Conservation (phyloP, 1,140 invertebrate species). For the Pseudobourletiella spinata region DNA sequence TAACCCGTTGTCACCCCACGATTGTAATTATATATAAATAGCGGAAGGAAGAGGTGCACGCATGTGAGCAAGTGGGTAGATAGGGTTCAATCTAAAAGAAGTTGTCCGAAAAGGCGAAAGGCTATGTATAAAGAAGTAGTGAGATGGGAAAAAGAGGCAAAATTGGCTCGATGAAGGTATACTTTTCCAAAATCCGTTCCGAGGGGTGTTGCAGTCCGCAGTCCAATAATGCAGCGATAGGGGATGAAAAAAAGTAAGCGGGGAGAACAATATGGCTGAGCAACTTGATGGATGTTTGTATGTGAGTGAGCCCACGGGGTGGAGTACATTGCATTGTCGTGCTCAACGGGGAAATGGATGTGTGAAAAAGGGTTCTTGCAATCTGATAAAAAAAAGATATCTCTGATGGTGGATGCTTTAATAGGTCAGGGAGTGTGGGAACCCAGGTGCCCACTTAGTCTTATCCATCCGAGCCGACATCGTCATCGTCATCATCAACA, state of each 20-base stretch:
- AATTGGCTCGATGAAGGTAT: constrained; percentile 9
- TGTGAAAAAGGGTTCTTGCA: background rate
- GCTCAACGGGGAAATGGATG: background rate
- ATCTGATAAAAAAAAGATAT: constrained; percentile 1
- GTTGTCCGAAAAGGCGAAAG: too few relatives aligned
- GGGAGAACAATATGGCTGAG: too few relatives aligned
- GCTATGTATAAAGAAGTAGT: too few relatives aligned
- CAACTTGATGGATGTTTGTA: background rate
- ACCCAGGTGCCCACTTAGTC: constrained; percentile 12
- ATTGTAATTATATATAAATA: too few relatives aligned
- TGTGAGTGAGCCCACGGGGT: background rate
- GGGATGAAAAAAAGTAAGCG: too few relatives aligned
- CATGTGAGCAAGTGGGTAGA: too few relatives aligned
- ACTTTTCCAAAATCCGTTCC: background rate
- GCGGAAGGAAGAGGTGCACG: too few relatives aligned
- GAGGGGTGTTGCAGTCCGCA: background rate
- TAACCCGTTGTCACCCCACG: too few relatives aligned
- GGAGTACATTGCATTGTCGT: too few relatives aligned
- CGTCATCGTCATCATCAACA: too few relatives aligned
- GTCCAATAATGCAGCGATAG: background rate
- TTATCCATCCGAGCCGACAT: background rate
- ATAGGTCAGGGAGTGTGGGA: constrained; percentile 18
- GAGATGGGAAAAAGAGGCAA: constrained; percentile 4
- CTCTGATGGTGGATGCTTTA: constrained; percentile 7
- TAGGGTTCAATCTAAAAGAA: too few relatives aligned